Evolutionary conservation across 2,113 vertebrate genomes (phyloP), one percentile per base, ranked within the genome.

Genomic region (Falco punctatus): DNA sequence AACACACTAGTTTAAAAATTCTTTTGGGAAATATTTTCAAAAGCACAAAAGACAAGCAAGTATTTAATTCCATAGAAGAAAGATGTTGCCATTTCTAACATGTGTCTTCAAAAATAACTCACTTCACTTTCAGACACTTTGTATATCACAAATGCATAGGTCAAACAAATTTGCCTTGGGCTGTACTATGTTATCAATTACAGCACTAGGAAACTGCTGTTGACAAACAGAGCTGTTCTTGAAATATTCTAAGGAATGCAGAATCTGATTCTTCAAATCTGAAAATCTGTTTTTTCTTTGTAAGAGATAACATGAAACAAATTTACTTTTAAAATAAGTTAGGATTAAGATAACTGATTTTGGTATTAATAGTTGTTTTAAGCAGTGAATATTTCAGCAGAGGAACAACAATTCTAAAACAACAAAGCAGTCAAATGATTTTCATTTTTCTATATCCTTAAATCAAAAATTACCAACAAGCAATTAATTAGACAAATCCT

Each of bases 51-150:
- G 42, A 24, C 24, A 46, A 16, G 3, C 10, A 86, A 40, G 8
- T n/a, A 81, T 67, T 83, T 88, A 46, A 77, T 86, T 83, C 21
- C 44, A 16, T 5, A 55, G 26, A 70, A 73, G 27, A 81, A 81
- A 87, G 2, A 33, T n/a, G 4, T 7, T 88, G 28, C 4, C 15
- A 13, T 67, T 81, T 86, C 57, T 67, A 88, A 62, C 4, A 14
- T 0, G 0, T 33, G 9, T 46, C n/a, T 88, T 90, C 0, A 0
- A 71, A 84, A 93, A 15, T 8, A 59, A 5, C 3, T 35, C 10
- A 26, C 9, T 61, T 62, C 71, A 32, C 66, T 71, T 79, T 81
- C 38, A 91, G n/a, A 24, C 8, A 10, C 2, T 57, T 72, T 75
- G 27, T 65, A 3, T 46, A 38, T 28, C 23, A 35, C 21, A 69